These are phyloP conservation scores for Acanthurus tractus DNA, from an alignment of 2,797 vertebrate species.

Conservation along the genomic window DNA sequence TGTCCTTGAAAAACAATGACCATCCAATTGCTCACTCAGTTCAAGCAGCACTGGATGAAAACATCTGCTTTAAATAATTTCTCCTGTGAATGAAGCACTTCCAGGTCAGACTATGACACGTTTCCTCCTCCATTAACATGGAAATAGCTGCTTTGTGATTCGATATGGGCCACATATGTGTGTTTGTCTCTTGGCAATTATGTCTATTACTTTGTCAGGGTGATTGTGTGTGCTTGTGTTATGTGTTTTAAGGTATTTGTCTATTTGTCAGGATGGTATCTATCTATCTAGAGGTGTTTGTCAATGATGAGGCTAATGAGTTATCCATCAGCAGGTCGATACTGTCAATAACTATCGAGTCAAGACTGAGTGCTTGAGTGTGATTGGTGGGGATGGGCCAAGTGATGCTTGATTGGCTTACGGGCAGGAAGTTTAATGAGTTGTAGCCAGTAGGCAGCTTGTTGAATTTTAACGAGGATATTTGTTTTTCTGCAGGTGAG, in stretches of 20 bases:
- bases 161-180: background rate
- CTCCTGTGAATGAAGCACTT: slow-evolving; percentile 27
- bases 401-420: slow-evolving; percentile 25
- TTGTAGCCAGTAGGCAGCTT: slow-evolving; percentile 11
- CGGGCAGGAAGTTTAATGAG: slow-evolving; percentile 13
- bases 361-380: slow-evolving; percentile 37
- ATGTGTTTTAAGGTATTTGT: slow-evolving; percentile 16
- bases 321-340: slow-evolving; percentile 61
- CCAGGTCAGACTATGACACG: slow-evolving; percentile 16
- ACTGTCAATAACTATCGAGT: slow-evolving; percentile 54
- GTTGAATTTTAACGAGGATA: slow-evolving; percentile 1
- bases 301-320: slow-evolving; percentile 63
- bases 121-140: slow-evolving; percentile 6
- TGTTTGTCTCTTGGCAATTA: background rate
- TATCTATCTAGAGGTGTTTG: slow-evolving; percentile 36
- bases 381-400: slow-evolving; percentile 44
- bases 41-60: slow-evolving; percentile 40
- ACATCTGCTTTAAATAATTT: slow-evolving; percentile 26
- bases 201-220: slow-evolving; percentile 1
- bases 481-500: background rate
- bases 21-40: slow-evolving; percentile 17
- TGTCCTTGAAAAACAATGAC: slow-evolving; percentile 42
- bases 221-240: background rate
- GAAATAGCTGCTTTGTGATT: slow-evolving; percentile 36
- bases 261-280: slow-evolving; percentile 27